Evolutionary conservation across 2,888 invertebrate species (phyloP), one percentile per base, ranked within the genome.

Genomic region (Cephonodes hylas): DNA sequence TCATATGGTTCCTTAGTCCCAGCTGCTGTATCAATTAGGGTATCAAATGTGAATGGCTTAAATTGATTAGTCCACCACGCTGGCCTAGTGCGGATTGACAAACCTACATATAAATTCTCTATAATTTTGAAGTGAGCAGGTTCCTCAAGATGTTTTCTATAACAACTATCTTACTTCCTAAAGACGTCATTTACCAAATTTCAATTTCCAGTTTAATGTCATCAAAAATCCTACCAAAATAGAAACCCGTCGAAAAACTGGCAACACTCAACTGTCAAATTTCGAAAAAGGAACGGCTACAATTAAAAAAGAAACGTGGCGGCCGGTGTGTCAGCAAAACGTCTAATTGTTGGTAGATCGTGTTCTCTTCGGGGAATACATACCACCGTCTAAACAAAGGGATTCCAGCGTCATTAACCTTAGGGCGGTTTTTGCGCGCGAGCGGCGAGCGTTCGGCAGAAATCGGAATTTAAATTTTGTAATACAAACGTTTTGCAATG

Each of bases 371-470:
- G 22, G 20, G 45, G 69, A 69, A 69, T 59, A 60, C 60, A 69
- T 66, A 59, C 63, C 60, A 31, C 44, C 53, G 42, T 45, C 23
- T 22, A 45, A 48, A 67, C 67, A 65, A 67, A 67, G 65, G 64
- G 62, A 69, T 69, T 62, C 67, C 63, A 38, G 45, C 34, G 65
- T 67, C 68, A 68, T 68, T 68, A 66, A 59, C 60, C 48, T 44
- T 42, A 31, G 27, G 31, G 6, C 8, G 10, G 58, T 64, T 62
- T 64, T 62, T 60, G 42, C 27, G 23, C 3, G 22, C 22, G 59
- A 4, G 8, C 66, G 66, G 69, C 68, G 68, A 66, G 68, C 67
- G 68, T 67, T 70, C 66, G 65, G 62, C 66, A 56, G 59, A 64
- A 65, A 66, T 69, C 66, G 69, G 66, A 66, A 64, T 66, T 66